phyloP scores from a whole-genome alignment of 1,140 invertebrate genomes.

The Brachionus sp. region DNA sequence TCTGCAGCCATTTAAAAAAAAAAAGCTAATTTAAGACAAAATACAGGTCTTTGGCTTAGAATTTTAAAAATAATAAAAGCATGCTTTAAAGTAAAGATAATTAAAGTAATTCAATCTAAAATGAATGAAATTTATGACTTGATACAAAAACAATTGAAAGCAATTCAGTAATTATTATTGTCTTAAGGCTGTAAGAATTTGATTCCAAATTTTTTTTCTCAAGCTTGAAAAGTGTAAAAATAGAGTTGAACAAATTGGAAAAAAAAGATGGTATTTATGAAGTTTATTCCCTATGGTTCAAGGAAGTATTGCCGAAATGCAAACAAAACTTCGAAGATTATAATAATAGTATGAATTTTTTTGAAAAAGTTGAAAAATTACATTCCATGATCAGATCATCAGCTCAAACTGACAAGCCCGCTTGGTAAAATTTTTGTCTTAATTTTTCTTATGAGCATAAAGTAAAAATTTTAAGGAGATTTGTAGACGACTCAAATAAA shows the following conservation, averaged over 20 bases:
- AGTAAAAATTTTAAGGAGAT: background rate
- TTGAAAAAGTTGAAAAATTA: constrained; percentile 27
- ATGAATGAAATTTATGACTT: constrained; percentile 13
- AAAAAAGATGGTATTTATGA: constrained; percentile 24
- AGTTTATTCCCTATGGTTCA: background rate
- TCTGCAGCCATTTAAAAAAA: background rate
- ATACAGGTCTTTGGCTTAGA: background rate
- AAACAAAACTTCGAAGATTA: constrained; percentile 3
- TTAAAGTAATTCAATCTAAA: background rate
- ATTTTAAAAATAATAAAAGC: background rate
- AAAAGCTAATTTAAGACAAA: background rate
- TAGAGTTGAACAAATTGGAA: background rate
- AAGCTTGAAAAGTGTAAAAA: background rate
- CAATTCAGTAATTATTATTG: background rate
- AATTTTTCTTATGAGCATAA: background rate
- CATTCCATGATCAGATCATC: background rate
- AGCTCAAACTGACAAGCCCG: background rate
- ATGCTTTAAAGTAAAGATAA: constrained; percentile 18
- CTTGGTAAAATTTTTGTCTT: background rate
- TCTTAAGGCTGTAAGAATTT: background rate
- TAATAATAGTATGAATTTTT: constrained; percentile 14
- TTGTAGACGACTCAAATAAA: constrained; percentile 7
- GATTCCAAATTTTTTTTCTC: background rate
- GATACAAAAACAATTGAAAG: constrained; percentile 23
- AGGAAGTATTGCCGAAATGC: constrained; percentile 1